Evolutionary conservation across 2,888 invertebrate genomes (phyloP).

Genomic region (Parnassius apollo): DNA sequence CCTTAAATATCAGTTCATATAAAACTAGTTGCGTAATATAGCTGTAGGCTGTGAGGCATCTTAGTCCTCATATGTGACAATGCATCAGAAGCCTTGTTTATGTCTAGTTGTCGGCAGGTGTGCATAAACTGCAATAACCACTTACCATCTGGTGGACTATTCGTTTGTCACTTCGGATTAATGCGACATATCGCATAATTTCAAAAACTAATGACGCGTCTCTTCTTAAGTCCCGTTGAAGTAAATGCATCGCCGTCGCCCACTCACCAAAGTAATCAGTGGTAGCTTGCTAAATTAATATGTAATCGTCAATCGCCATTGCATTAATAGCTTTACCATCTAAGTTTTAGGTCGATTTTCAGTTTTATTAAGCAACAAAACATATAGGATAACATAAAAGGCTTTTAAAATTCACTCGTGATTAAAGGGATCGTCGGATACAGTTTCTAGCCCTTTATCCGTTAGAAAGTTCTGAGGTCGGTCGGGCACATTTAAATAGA

Average conservation of each 20-base stretch:
- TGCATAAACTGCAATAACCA: no score
- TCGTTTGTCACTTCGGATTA: neutral
- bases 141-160: no score
- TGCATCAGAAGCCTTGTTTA: no score
- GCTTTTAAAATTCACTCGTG: constrained; percentile 14
- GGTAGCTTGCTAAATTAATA: neutral
- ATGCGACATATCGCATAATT: neutral
- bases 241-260: neutral
- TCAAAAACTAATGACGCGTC: constrained; percentile 1
- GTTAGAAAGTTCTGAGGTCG: constrained; percentile 3
- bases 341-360: neutral
- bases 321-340: neutral
- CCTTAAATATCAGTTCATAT: no score
- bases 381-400: constrained; percentile 1
- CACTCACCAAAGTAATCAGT: constrained; percentile 1
- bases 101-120: no score
- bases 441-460: constrained; percentile 7
- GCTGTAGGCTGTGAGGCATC: no score
- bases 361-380: neutral
- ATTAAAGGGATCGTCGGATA: constrained; percentile 16
- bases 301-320: neutral
- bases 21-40: no score
- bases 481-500: neutral
- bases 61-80: no score
- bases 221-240: neutral